Evolutionary conservation across 2,113 vertebrate species (phyloP).

Genomic region (Dolichotis patagonum): DNA sequence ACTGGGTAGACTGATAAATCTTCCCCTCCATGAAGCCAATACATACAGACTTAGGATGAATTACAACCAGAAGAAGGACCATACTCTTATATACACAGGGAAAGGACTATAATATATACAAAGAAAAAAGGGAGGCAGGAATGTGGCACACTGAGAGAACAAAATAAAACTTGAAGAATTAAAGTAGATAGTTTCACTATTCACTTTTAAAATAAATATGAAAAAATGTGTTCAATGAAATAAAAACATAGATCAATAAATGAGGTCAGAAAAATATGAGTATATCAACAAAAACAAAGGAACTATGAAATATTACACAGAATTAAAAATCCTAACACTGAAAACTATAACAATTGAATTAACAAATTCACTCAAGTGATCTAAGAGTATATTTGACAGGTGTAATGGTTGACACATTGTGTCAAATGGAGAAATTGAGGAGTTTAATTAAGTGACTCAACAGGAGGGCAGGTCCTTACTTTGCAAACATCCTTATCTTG

Average conservation of each 20-base stretch:
- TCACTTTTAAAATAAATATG: neutral
- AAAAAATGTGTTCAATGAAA: neutral
- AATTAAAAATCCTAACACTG: neutral
- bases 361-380: neutral
- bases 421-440: too few relatives aligned
- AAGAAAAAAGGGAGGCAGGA: neutral
- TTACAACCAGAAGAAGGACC: neutral
- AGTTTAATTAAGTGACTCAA: too few relatives aligned
- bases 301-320: neutral
- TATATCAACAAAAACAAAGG: neutral
- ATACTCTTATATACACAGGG: too few relatives aligned
- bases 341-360: neutral
- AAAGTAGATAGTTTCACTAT: neutral
- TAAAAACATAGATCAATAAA: neutral
- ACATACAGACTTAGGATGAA: neutral
- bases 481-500: too few relatives aligned
- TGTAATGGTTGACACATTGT: too few relatives aligned
- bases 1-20: rapidly evolving
- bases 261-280: neutral
- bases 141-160: neutral
- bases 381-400: neutral
- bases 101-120: too few relatives aligned
- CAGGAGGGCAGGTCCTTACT: too few relatives aligned
- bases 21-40: neutral
- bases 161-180: neutral